Percentiles rank a stretch among this genome's conserved stretches.
Evolutionary conservation across 2,113 vertebrate species (phyloP).

Genomic region (Cygnus atratus): DNA sequence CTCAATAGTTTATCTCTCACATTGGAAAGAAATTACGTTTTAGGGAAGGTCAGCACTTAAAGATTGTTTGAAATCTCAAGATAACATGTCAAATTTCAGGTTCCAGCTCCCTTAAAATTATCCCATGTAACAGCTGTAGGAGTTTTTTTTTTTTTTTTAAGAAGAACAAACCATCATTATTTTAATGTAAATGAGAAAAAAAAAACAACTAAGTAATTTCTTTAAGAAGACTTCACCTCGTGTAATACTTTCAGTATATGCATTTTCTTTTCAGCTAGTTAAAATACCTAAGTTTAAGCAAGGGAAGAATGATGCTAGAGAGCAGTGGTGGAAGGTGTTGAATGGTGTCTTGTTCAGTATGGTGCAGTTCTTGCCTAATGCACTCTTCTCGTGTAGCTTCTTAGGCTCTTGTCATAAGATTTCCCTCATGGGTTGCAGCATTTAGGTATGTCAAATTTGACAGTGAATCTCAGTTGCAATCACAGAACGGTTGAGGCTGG

Average conservation of each 20-base stretch:
- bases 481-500: neutral
- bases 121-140: neutral
- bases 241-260: neutral
- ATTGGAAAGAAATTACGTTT: neutral
- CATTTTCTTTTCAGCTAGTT: neutral
- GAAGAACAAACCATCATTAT: neutral
- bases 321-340: neutral
- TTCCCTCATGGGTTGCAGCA: neutral
- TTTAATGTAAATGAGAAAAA: neutral
- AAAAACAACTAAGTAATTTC: neutral
- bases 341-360: neutral
- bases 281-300: neutral
- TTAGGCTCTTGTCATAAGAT: neutral
- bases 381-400: neutral
- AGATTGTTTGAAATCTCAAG: neutral
- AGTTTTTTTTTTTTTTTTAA: neutral
- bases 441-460: neutral
- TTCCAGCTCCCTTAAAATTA: neutral
- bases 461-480: neutral
- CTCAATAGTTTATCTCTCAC: fast-evolving
- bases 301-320: neutral
- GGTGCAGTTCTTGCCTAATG: neutral
- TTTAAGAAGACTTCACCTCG: neutral
- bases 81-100: neutral
- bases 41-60: neutral